These are phyloP conservation scores for Osmoderma eremita DNA, from an alignment of 2,888 invertebrate species.

Conservation along the genomic window DNA sequence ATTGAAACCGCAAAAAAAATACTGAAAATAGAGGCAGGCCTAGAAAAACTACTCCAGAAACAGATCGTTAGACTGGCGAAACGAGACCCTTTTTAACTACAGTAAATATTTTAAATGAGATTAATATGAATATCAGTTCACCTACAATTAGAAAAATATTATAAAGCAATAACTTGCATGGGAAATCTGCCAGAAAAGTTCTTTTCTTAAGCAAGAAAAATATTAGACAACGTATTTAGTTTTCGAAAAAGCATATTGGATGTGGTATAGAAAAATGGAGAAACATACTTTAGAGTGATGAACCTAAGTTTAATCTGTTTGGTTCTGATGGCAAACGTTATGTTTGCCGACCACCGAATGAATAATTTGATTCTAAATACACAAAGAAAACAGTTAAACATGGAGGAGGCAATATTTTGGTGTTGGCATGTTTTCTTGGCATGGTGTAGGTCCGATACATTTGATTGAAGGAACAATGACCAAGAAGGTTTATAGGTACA, in stretches of 20 bases:
- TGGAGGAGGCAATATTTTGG: no score
- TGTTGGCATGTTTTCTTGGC: no score
- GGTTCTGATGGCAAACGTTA: conserved; percentile 7
- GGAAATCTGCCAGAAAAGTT: conserved; percentile 7
- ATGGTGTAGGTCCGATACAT: no score
- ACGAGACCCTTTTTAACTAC: conserved; percentile 4
- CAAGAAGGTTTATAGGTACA: no score
- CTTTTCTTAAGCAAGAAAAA: conserved; percentile 9
- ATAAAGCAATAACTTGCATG: not conserved
- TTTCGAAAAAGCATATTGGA: conserved; percentile 16
- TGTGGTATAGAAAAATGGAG: conserved; percentile 23
- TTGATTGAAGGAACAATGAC: no score
- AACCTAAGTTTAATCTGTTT: conserved; percentile 28
- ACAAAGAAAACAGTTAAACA: no score
- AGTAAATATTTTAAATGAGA: conserved; percentile 11
- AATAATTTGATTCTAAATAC: no score
- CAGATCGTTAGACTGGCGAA: conserved; percentile 14
- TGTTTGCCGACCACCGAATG: no score
- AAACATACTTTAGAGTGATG: conserved; percentile 31
- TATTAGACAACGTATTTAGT: not conserved
- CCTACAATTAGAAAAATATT: conserved; percentile 13
- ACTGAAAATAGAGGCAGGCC: conserved; percentile 5
- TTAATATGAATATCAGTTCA: conserved; percentile 9
- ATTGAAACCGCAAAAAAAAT: conserved; percentile 12
- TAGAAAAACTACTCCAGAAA: conserved; percentile 10